These are phyloP conservation scores for Steinernema feltiae DNA, from an alignment of 1,140 invertebrate species.

Conservation along the genomic window DNA sequence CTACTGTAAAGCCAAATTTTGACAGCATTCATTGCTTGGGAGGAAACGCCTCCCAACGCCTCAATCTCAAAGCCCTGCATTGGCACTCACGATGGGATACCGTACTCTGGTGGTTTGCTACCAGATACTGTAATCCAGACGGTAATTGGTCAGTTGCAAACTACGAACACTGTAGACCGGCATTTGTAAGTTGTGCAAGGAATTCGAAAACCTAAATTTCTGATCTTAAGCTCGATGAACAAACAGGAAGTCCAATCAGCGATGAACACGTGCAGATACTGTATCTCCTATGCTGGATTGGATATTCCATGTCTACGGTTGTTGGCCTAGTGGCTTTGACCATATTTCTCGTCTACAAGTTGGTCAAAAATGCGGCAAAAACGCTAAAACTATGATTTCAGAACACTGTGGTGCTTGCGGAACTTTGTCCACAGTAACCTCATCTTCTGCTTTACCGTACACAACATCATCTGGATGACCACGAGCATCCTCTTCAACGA, in stretches of 20 bases:
- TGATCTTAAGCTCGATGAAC: background rate
- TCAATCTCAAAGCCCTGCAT: background rate
- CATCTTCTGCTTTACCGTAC: background rate
- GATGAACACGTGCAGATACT: background rate
- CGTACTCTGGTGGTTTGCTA: slow-evolving; percentile 2
- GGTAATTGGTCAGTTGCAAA: background rate
- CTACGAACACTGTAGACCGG: background rate
- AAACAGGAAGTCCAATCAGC: background rate
- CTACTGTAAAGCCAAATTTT: background rate
- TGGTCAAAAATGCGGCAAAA: background rate
- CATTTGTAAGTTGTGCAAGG: background rate
- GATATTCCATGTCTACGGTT: background rate
- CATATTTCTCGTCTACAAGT: background rate
- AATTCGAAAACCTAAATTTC: background rate
- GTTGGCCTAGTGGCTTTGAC: background rate
- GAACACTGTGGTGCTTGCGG: background rate
- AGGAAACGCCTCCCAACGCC: background rate
- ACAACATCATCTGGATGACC: slow-evolving; percentile 3
- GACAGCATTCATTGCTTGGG: slow-evolving; percentile 8
- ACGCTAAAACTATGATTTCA: background rate
- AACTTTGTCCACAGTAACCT: slow-evolving; percentile 12
- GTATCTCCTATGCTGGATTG: background rate
- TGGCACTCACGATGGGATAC: background rate
- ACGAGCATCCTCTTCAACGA: slow-evolving; percentile 9
- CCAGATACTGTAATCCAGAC: background rate